Base-by-base conservation (phyloP, 2,888 invertebrate species). In the Phyllotreta striolata region DNA sequence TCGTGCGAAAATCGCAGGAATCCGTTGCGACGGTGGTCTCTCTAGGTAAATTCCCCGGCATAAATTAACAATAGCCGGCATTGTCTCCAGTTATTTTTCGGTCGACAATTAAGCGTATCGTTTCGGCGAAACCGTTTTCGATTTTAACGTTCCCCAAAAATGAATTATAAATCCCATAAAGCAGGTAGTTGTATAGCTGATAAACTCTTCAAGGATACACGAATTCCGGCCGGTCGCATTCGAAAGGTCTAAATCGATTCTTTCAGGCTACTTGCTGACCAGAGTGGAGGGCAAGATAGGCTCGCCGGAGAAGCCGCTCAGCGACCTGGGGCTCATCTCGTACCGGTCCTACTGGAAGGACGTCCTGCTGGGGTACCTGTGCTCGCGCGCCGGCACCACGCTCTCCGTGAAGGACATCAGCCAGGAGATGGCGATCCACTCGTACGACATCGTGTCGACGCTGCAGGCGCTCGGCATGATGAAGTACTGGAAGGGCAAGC, bases 311-410 rank as follows among this genome's bases (percentile, higher is more conserved):
- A 96, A 98, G 74, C 99, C 99, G 0, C 85, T 99, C 41, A 98
- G 98, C 52, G 98, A 99, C 83, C 87, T 98, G 64, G 99, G 99
- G 9, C 86, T 99, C 60, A 94, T 98, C 77, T 96, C 97, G 12
- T 99, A 99, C 84, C 88, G 98, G 35, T 96, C 96, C 54, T 99
- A 99, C 83, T 99, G 99, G 99, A 97, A 97, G 81, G 96, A 97
- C 81, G 96, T 96, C 0, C 84, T 99, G 5, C 84, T 99, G 61
- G 92, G 93, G 77, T 92, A 96, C 78, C 85, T 99, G 62, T 95
- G 95, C 79, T 92, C 92, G 61, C 91, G 93, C 62, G 91, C 92
- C 9, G 96, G 95, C 58, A 91, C 92, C 55, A 91, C 95, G 65
- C 87, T 98, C 58, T 93, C 93, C 76, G 94, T 98, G 73, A 93